Evolutionary conservation across 2,797 vertebrate genomes (phyloP).

Genomic region (Emys orbicularis): DNA sequence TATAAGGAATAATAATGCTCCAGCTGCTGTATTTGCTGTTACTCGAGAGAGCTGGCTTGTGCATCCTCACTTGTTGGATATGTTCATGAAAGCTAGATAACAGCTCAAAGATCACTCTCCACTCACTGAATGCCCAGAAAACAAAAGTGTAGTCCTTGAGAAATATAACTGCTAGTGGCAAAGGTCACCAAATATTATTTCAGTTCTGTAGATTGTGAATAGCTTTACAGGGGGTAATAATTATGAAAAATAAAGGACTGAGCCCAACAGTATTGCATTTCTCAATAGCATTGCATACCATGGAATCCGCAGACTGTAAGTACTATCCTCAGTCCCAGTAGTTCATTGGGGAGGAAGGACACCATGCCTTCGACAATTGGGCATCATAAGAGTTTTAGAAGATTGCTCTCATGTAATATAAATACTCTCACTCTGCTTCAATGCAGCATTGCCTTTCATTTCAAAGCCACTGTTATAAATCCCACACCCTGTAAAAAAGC

Average conservation of each 20-base stretch:
- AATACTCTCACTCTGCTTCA: neutral
- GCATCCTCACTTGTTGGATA: neutral
- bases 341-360: neutral
- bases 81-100: conserved; percentile 8
- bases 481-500: neutral
- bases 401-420: neutral
- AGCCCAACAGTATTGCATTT: neutral
- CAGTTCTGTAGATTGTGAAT: neutral
- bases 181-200: conserved; percentile 31
- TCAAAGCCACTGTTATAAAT: neutral
- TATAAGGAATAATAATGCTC: neutral
- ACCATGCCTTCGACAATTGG: neutral
- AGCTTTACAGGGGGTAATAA: neutral
- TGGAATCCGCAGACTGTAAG: neutral
- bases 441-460: neutral
- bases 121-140: conserved; percentile 34
- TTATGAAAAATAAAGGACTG: neutral
- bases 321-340: neutral
- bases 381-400: neutral
- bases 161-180: neutral
- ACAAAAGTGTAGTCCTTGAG: conserved; percentile 20
- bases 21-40: neutral
- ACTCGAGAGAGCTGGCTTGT: neutral
- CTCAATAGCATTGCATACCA: neutral
- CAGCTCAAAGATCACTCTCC: conserved; percentile 24